Conservation (phyloP, 2,888 invertebrate genomes). For the Ornithoptera priamus region DNA sequence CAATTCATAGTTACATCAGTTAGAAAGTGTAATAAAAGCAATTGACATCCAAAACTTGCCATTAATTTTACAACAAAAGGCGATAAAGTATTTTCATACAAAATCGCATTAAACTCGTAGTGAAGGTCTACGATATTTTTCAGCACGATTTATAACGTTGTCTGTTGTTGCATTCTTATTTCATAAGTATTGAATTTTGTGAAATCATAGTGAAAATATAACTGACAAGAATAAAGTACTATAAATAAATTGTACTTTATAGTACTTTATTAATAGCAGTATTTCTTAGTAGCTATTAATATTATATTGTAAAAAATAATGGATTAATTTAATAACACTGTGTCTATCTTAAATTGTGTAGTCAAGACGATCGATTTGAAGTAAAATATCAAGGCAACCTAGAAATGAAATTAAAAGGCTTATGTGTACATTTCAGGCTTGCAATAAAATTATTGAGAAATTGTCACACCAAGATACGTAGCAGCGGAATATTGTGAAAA, state of each 20-base stretch:
- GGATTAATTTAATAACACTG: too few species aligned
- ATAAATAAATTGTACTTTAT: neutral
- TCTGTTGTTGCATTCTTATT: neutral
- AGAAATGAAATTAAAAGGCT: too few species aligned
- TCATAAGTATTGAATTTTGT: neutral
- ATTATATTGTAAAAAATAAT: too few species aligned
- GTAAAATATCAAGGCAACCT: neutral
- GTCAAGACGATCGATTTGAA: too few species aligned
- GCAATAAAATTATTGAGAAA: neutral
- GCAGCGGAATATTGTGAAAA: slow-evolving; percentile 13
- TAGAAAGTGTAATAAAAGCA: slow-evolving; percentile 43
- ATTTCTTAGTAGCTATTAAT: too few species aligned
- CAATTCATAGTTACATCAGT: slow-evolving; percentile 37
- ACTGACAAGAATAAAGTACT: neutral
- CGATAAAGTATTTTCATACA: neutral
- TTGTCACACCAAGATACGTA: neutral
- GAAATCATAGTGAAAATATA: neutral
- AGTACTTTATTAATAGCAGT: too few species aligned
- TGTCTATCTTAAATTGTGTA: too few species aligned
- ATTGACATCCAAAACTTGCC: slow-evolving; percentile 31
- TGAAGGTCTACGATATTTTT: neutral
- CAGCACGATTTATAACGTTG: neutral
- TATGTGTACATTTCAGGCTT: neutral
- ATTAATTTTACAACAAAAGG: slow-evolving; percentile 1
- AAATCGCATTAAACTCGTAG: neutral